Base-by-base conservation (phyloP, 2,888 invertebrate species). In the Erebia palarica region DNA sequence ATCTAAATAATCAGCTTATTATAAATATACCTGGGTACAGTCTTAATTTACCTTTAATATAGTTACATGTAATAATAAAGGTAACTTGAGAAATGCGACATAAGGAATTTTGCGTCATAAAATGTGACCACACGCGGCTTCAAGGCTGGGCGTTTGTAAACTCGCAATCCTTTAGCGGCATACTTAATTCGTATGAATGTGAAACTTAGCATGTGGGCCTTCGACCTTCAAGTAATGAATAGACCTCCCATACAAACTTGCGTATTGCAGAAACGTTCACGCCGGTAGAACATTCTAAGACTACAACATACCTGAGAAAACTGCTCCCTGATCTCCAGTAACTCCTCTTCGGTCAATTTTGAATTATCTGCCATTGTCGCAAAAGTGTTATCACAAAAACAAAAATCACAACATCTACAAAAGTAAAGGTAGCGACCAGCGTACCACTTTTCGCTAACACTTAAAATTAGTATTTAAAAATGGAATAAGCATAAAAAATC, bases 261-360 rank as follows among this genome's bases (percentile, higher is more conserved):
- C 63, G 68, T 57, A 65, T 68, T 66, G 44, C 59, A 36, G 18
- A 18, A 16, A 16, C 16, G 10, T 16, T 10, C 58, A 55, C 44
- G 47, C 73, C 73, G 74, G 73, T 36, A 51, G 14, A 49, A 21
- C 42, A 57, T 59, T 55, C 49, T 60, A 65, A 27, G 14, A 58
- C 27, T 58, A 51, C 14, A 16, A 71, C 74, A 76, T 94, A 97
- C 97, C 94, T 95, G 95, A 80, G 94, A 94, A 85, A 97, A 97
- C 85, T 96, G 96, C 90, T 96, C 96, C 83, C 94, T 94, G 82
- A 97, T 95, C 91, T 97, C 97, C 75, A 95, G 91, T 80, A 95
- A 94, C 91, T 97, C 96, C 84, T 96, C 96, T 72, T 94, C 93
- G 73, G 94, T 95, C 83, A 96, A 88, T 88, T 94, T 94, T 78